Evolutionary conservation across 1,140 invertebrate species (phyloP), one percentile per base, ranked within the genome.

Genomic region (Oppia nitens): DNA sequence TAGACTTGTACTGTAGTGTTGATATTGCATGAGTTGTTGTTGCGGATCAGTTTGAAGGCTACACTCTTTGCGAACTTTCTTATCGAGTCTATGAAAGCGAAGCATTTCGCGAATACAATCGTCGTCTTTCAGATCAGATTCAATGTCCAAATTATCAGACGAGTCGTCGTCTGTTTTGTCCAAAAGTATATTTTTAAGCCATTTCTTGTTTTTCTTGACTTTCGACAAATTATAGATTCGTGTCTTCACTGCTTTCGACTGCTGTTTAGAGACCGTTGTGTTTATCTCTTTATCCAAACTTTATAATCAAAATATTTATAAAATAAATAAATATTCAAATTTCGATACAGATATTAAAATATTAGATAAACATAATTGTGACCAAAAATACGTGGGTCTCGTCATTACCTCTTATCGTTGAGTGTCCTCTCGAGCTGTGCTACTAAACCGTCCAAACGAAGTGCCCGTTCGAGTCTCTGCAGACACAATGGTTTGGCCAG

Each of bases 401-500:
- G n/a, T n/a, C n/a, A n/a, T n/a, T n/a, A 57, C 45, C 45, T 57
- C 29, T 49, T 51, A 28, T 64, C 61, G 64, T 72, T 72, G 54
- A 79, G 75, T 3, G 78, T 62, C 60, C 77, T 73, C 64, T 86
- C 81, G 47, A 87, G 81, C 73, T 87, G 82, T 62, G 76, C 76
- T 54, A 92, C 77, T 69, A 90, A 88, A 9, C 84, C 81, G 52
- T 83, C 79, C 59, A 93, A 74, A 68, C 85, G 79, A 58, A 93
- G 72, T 61, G 84, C 84, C 58, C 81, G 78, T 70, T 93, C 86
- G 63, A 93, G 67, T 59, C 83, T 78, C 72, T 91, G 86, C 61
- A 92, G 74, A 73, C 92, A 84, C 64, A 91, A 66, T 9, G 90
- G 88, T 71, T 82, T 83, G 23, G 87, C 85, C 32, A 40, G n/a